Evolutionary conservation across 2,797 vertebrate genomes (phyloP), one percentile per base, ranked within the genome.

Genomic region (Diplodus puntazzo): DNA sequence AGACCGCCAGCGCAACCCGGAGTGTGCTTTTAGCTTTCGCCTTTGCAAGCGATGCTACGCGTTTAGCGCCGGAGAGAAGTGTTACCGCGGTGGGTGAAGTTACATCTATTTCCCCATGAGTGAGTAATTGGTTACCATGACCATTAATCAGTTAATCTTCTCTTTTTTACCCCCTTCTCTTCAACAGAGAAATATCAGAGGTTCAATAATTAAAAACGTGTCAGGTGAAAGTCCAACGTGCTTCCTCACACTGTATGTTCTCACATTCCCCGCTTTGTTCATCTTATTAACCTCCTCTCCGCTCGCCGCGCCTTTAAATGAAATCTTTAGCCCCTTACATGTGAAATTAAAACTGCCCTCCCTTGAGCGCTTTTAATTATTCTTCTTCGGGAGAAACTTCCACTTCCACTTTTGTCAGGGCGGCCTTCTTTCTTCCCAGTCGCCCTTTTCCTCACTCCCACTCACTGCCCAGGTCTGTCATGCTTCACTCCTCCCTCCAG

Each of bases 331-430:
- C 95, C 95, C 93, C 94, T 95, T 96, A 96, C 95, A 96, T 94
- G 95, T 95, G 94, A 96, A 96, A 96, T 96, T 96, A 96, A 96
- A 96, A 96, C 95, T 94, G 93, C 94, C 95, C 94, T 96, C 96
- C 95, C 95, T 94, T 95, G 95, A 96, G 95, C 95, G 89, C 94
- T 94, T 96, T 96, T 96, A 96, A 96, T 96, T 96, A 96, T 96
- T 95, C 94, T 94, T 94, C 93, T 95, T 94, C 93, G 86, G 94
- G 90, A 95, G 96, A 95, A 96, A 96, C 95, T 96, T 96, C 93
- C 94, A 94, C 94, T 94, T 95, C 77, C 85, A 93, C 91, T 92
- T 93, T 94, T 95, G 93, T 94, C 92, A 83, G 87, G 77, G 87
- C 77, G 71, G 90, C 63, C 81, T 90, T 94, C 87, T 77, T 27